Evolutionary conservation across 2,797 vertebrate genomes (phyloP), one percentile per base, ranked within the genome.

Genomic region (Phoeniculus purpureus): DNA sequence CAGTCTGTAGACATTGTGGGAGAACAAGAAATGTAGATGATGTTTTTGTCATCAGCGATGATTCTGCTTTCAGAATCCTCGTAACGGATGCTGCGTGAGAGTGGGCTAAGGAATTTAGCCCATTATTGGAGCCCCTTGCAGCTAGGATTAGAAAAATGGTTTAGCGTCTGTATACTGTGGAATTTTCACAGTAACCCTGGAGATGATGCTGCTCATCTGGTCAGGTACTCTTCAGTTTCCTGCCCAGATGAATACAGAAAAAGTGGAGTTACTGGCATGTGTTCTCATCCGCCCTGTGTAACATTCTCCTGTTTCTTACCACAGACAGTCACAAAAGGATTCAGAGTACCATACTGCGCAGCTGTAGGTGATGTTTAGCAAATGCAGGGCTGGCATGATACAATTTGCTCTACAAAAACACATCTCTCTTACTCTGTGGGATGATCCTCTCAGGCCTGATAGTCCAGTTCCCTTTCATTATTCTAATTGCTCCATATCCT

Each of bases 401-500:
- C 11, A 5, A 12, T 12, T 66, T 20, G 12, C 50, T 91, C 8
- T 81, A 43, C 37, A 58, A 43, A 45, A 85, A 54, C 13, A 20
- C 32, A 47, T 71, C 43, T 31, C 23, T 82, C 34, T 37, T 47
- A 47, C n/a, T 91, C 48, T 81, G 23, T 51, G 52, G 66, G 29
- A 81, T 59, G 54, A 54, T 71, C 89, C 31, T 82, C 27, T 37
- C 61, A 73, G 83, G 54, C 27, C 20, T 72, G 47, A 47, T 62
- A 62, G 54, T 92, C 81, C 81, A 61, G 67, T 89, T 94, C 82
- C 51, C 68, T 82, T 83, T 89, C 74, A 73, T 56, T 91, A 47
- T 88, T 83, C 51, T 70, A 67, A 76, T 79, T 87, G 52, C 16
- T 89, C n/a, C 40, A 29, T 81, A 48, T 71, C 37, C 64, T 34